Base-by-base conservation (phyloP, 30 jellyfish, hydroid and myxozoan genomes). In the Clytia hemisphaerica region DNA sequence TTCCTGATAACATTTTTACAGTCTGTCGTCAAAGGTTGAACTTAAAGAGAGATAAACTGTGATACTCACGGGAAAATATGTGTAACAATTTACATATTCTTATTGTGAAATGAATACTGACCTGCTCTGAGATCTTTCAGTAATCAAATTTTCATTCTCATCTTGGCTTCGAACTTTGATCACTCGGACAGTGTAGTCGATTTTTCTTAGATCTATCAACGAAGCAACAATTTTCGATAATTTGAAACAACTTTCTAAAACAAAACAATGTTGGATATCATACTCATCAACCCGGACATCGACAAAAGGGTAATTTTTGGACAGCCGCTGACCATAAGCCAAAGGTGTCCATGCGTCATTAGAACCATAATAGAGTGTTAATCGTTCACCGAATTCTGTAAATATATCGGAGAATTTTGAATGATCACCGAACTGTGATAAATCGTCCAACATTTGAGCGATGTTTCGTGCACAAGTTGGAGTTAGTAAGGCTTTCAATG, bases 341-440 rank as follows among this genome's bases (percentile, higher is more conserved):
- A 50, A 26, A 21, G 93, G 93, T 15, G 67, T 80, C 85, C 86
- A 80, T 18, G 86, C 76, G 55, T 80, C 93, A 35, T 36, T 71
- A 0, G 21, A 31, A 29, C 87, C 93, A 70, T 80, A 80, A 63
- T 80, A 80, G 18, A 80, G 47, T 42, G 84, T 77, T 2, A 80
- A 29, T 49, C 71, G 71, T 7, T 70, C 80, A 28, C 31, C 40
- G 42, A 58, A n/a, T 6, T 61, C 67, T n/a, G 45, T 45, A 50
- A 80, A 45, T 15, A 61, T 65, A 15, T 57, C 45, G 19, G 37
- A 75, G 15, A 61, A 77, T 3, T 48, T 58, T 3, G 25, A 1
- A 2, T 46, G 61, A 18, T 80, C 76, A 22, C 47, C 44, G 38
- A 80, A 70, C 29, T 48, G 16, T n/a, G 75, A 37, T 76, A 80